phyloP scores from a whole-genome alignment of 2,113 vertebrate genomes.

The Montifringilla adamsi region DNA sequence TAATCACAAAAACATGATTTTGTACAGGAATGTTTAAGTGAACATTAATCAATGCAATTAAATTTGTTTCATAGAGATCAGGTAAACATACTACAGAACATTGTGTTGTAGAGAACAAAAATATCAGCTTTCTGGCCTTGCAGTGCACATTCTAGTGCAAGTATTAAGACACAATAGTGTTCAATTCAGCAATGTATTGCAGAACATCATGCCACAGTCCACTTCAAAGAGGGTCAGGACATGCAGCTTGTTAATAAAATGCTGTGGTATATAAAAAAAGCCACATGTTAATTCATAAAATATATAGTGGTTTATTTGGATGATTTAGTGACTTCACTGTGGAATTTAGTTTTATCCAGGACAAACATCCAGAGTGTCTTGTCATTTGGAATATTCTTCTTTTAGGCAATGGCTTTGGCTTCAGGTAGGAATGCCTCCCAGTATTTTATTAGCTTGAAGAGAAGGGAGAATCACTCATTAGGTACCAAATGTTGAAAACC shows the following conservation, averaged over 20 bases:
- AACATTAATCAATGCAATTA: constrained; percentile 78
- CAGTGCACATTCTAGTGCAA: constrained; percentile 76
- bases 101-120: constrained; percentile 73
- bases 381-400: constrained; percentile 63
- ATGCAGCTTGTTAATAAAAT: constrained; percentile 81
- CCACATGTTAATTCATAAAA: constrained; percentile 82
- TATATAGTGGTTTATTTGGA: constrained; percentile 85
- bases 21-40: constrained; percentile 87
- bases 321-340: constrained; percentile 77
- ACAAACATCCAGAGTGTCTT: constrained; percentile 65
- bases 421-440: constrained; percentile 99
- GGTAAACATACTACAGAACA: constrained; percentile 74
- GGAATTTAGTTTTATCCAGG: constrained; percentile 72
- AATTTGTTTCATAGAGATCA: constrained; percentile 74
- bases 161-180: constrained; percentile 80
- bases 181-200: constrained; percentile 82
- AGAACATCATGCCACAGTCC: constrained; percentile 83
- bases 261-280: constrained; percentile 76
- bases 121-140: constrained; percentile 76
- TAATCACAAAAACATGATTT: constrained; percentile 83
- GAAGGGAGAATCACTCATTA: constrained; percentile 3
- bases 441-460: constrained; percentile 93
- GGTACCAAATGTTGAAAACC: not conserved
- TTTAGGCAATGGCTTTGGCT: constrained; percentile 96
- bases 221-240: constrained; percentile 73